Evolutionary conservation across 2,888 invertebrate species (phyloP), one percentile per base, ranked within the genome.

Genomic region (Spodoptera picta): DNA sequence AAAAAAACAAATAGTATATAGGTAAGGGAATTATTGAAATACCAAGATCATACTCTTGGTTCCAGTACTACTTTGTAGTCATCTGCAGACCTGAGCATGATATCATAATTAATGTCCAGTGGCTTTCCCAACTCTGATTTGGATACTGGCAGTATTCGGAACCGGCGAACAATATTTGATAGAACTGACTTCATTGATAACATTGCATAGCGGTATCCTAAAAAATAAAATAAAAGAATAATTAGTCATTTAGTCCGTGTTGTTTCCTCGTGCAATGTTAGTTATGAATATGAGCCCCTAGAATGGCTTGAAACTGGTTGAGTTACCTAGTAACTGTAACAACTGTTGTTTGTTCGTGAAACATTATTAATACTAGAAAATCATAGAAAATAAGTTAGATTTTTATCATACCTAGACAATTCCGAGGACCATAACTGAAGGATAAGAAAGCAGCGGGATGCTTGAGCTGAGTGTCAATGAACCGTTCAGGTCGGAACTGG

Each of bases 11-110:
- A 14, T 14, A 0, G 14, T n/a, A 44, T 12, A 31, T 1, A n/a
- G n/a, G n/a, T n/a, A 24, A 1, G 14, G 11, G 0, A 19, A 19
- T 2, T 36, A 36, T 10, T 4, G 27, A 5, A 27, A 27, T 44
- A 14, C 14, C 36, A 10, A 41, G 14, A 49, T 63, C 11, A 53
- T 23, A 7, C 23, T 53, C 87, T 84, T 42, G 73, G 54, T 60
- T 85, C 80, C 53, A 89, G 55, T 52, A 78, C 77, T 6, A 87
- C 63, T 61, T 81, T 69, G 46, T 84, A 89, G 19, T 85, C 81
- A n/a, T 89, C 79, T 0, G 82, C 80, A 45, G 89, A 80, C 62
- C 87, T 87, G 80, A 90, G 73, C 88, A 88, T 88, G 1, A 89
- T 65, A 9, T 85, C 84, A 50, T 77, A 87, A 58, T 86, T 84